A percentile compares a stretch with the other conserved stretches of the same genome.
Conservation (phyloP, 1,140 invertebrate species). For the Andricus grossulariae region DNA sequence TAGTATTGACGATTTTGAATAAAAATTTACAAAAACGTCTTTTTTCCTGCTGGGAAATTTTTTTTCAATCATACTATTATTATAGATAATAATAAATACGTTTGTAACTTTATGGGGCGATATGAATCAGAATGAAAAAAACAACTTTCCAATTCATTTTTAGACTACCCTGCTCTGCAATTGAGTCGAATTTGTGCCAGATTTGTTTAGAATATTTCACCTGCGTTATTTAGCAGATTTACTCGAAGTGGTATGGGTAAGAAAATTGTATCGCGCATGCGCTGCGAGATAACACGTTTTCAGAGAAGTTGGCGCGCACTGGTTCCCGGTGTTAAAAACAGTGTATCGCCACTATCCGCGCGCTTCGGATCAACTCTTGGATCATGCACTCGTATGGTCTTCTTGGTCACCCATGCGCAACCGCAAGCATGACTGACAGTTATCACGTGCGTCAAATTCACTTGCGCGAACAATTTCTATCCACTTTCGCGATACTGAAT, state of each 20-base stretch:
- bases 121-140: no score
- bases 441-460: slow-evolving; percentile 24
- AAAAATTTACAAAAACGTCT: no score
- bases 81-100: no score
- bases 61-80: no score
- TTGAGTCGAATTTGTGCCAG: no score
- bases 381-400: slow-evolving; percentile 18
- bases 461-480: slow-evolving; percentile 14
- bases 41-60: no score
- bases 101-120: no score
- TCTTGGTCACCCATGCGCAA: slow-evolving; percentile 22
- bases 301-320: slow-evolving; percentile 35
- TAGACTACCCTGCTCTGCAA: no score
- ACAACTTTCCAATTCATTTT: no score
- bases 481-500: neutral
- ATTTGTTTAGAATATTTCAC: neutral
- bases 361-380: slow-evolving; percentile 49
- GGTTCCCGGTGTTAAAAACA: slow-evolving; percentile 48
- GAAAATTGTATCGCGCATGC: slow-evolving; percentile 48
- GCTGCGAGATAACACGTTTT: neutral
- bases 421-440: slow-evolving; percentile 39
- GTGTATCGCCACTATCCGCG: slow-evolving; percentile 63
- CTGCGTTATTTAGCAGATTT: neutral
- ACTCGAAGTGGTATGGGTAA: neutral
- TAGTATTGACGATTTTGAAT: no score